Evolutionary conservation across 2,888 invertebrate genomes (phyloP).

Genomic region (Carpatolechia fugitivella): DNA sequence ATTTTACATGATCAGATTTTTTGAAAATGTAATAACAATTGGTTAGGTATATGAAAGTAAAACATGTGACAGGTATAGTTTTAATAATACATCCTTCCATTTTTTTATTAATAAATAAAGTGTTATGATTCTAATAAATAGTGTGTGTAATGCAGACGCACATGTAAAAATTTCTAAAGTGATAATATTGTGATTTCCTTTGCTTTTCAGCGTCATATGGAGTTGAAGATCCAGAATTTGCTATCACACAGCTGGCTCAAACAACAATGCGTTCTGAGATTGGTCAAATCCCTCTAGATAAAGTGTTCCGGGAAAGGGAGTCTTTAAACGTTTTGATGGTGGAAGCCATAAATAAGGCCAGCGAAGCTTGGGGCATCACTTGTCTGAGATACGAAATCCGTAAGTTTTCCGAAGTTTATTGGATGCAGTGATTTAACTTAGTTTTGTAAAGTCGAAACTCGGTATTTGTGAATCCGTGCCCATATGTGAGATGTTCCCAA

Average conservation of each 20-base stretch:
- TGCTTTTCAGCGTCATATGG: constrained; percentile 89
- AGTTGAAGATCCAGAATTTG: constrained; percentile 99
- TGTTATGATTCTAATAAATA: no score
- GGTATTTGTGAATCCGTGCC: no score
- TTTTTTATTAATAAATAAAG: no score
- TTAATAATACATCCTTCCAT: no score
- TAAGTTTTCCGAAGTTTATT: constrained; percentile 46
- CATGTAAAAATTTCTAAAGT: background rate
- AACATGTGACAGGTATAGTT: no score
- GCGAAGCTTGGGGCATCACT: constrained; percentile 98
- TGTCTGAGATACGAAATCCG: constrained; percentile 88
- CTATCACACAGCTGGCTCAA: constrained; percentile 98
- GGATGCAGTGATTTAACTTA: no score
- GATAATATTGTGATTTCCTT: background rate
- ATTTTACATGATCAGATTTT: no score
- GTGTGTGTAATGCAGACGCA: no score
- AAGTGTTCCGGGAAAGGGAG: constrained; percentile 97
- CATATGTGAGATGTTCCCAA: no score
- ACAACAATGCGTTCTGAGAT: constrained; percentile 99
- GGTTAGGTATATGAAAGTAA: no score
- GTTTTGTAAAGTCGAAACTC: no score
- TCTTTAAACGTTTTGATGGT: constrained; percentile 96
- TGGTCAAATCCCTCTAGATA: constrained; percentile 97
- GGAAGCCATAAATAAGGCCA: constrained; percentile 97
- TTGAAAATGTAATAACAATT: no score